Evolutionary conservation across 2,888 invertebrate species (phyloP), one percentile per base, ranked within the genome.

Genomic region (Dasysyrphus albostriatus): DNA sequence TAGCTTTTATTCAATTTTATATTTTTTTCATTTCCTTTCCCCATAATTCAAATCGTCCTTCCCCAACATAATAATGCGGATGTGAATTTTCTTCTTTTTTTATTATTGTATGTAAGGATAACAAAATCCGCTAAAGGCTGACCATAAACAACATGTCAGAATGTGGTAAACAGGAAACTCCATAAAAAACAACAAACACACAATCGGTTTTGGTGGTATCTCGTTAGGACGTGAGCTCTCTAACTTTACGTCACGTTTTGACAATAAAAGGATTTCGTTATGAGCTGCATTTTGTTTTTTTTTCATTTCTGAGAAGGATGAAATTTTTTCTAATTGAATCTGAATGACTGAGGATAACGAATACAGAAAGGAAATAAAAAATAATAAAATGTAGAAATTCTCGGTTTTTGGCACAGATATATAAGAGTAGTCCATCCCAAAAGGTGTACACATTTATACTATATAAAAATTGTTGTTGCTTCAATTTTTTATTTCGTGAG

Each of bases 241-340:
- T 24, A 54, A 56, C 59, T 61, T 59, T 78, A 78, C 74, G 77
- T 82, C 85, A 85, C 85, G 85, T 85, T 77, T 81, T 59, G 77
- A 70, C 74, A 85, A 70, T 82, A 82, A 85, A 82, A 77, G 82
- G 78, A 77, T 85, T 85, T 85, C 85, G 74, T 81, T 78, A 70
- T 77, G 63, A 70, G 58, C 51, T 76, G 67, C 59, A 78, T 24
- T 74, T 78, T 49, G 16, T 74, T 34, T 61, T n/a, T 54, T 61
- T 16, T 56, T 58, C 7, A 7, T 7, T 32, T 32, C 32, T 63
- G n/a, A 16, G 4, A 12, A 44, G 70, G 51, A 72, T 72, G 54
- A 80, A 84, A 54, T 67, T 72, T 70, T 80, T 67, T 67, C 76
- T 80, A 84, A 84, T 84, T 84, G 80, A 84, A 80, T 80, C 47